A percentile compares a stretch with the other conserved stretches of the same genome.
Conservation (phyloP, 2,113 vertebrate species). For the Vidua chalybeata region DNA sequence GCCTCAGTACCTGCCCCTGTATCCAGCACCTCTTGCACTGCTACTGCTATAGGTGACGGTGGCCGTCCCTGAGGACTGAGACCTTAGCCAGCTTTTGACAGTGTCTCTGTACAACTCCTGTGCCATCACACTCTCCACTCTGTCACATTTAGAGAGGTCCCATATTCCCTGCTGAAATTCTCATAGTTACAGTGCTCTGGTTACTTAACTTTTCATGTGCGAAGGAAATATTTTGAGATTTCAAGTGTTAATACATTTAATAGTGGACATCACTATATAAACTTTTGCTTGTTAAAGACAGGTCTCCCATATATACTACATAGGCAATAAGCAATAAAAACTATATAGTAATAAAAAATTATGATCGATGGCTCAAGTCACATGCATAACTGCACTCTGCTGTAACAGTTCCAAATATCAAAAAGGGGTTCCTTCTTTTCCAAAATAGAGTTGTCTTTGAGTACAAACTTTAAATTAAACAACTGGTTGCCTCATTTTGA, state of each 20-base stretch:
- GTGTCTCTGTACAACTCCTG: not conserved
- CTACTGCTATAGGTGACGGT: not conserved
- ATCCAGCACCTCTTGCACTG: not conserved
- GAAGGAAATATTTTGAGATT: not conserved
- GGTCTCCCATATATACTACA: not conserved
- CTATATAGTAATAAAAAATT: not conserved
- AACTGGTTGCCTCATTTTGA: not conserved
- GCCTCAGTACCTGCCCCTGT: no score
- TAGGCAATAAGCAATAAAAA: not conserved
- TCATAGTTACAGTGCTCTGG: not conserved
- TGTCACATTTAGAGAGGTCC: not conserved
- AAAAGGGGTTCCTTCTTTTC: not conserved
- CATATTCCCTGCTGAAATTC: not conserved
- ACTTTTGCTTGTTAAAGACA: not conserved
- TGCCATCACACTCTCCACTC: not conserved
- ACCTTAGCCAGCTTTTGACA: not conserved
- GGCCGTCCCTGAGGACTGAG: not conserved
- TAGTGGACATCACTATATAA: not conserved
- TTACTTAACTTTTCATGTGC: not conserved
- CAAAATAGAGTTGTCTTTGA: not conserved
- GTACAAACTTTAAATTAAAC: not conserved
- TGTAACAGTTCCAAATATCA: not conserved
- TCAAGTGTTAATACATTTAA: not conserved
- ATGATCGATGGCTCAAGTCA: not conserved
- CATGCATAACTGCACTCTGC: not conserved